These are phyloP conservation scores for Diprion similis DNA, from an alignment of 1,140 invertebrate species.

Conservation along the genomic window DNA sequence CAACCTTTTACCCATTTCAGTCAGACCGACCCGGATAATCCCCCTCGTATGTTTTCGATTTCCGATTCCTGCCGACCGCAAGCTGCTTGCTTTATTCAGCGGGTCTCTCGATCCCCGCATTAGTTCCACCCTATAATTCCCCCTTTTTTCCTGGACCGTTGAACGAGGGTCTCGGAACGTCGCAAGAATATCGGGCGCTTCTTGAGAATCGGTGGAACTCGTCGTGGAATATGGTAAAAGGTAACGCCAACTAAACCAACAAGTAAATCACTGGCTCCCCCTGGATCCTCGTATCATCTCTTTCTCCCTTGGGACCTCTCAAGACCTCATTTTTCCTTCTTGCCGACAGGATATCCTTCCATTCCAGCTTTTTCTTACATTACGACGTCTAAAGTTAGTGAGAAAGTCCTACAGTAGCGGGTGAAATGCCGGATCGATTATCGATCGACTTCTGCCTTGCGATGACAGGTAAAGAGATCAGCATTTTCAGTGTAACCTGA, in stretches of 20 bases:
- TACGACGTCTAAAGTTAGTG: too few species aligned
- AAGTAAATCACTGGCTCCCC: not conserved
- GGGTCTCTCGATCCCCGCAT: not conserved
- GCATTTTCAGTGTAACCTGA: too few species aligned
- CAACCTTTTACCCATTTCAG: too few species aligned
- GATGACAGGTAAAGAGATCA: too few species aligned
- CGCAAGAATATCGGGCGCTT: not conserved
- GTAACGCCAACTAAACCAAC: not conserved
- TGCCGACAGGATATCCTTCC: too few species aligned
- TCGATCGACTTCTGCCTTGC: too few species aligned
- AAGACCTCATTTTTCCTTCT: not conserved
- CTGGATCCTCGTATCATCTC: not conserved
- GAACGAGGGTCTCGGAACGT: too few species aligned
- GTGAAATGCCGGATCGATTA: too few species aligned
- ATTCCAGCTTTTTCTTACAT: too few species aligned
- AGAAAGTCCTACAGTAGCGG: too few species aligned
- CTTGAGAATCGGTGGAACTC: not conserved
- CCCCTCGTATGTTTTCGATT: conserved; percentile 4
- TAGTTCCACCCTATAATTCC: not conserved
- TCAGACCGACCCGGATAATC: not conserved
- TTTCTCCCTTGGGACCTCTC: not conserved
- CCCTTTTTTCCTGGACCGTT: too few species aligned
- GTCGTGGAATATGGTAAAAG: not conserved
- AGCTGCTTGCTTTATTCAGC: not conserved
- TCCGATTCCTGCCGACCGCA: not conserved